A percentile compares a stretch with the other conserved stretches of the same genome.
These are phyloP conservation scores for Cremastinae sp. DNA, from an alignment of 2,888 invertebrate species.

Conservation along the genomic window DNA sequence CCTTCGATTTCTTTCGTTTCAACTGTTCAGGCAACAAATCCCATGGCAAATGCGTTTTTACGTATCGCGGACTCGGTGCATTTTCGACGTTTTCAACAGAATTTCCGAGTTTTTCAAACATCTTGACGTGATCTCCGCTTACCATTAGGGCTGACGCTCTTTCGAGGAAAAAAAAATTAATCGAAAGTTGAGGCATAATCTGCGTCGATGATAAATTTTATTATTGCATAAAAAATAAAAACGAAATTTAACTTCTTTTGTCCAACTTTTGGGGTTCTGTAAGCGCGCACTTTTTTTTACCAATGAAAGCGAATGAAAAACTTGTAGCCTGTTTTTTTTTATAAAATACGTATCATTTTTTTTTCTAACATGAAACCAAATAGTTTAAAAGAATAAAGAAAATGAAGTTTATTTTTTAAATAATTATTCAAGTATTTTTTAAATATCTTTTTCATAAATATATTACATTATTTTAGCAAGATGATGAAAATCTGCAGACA, in stretches of 20 bases:
- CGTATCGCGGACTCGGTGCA: slow-evolving; percentile 87
- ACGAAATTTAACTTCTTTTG: too few species aligned
- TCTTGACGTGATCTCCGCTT: slow-evolving; percentile 72
- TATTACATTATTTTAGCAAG: not conserved
- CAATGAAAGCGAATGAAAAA: too few species aligned
- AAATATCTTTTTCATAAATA: too few species aligned
- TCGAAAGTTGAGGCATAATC: not conserved
- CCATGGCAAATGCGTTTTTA: slow-evolving; percentile 89
- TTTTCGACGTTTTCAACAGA: slow-evolving; percentile 88
- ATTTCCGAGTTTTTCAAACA: slow-evolving; percentile 83
- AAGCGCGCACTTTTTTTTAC: too few species aligned
- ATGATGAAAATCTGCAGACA: not conserved
- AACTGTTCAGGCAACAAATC: slow-evolving; percentile 85
- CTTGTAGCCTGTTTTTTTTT: too few species aligned
- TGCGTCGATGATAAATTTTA: not conserved
- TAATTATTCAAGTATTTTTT: too few species aligned
- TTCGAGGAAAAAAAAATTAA: slow-evolving; percentile 10
- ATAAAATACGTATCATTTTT: too few species aligned
- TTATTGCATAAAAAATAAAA: slow-evolving; percentile 9
- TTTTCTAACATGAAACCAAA: too few species aligned
- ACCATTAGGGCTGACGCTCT: slow-evolving; percentile 76
- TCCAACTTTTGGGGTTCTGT: too few species aligned
- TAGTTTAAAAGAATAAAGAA: too few species aligned
- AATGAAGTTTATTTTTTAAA: too few species aligned
- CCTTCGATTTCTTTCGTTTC: slow-evolving; percentile 86